A percentile compares a stretch with the other conserved stretches of the same genome.
phyloP scores from a whole-genome alignment of 2,113 vertebrate genomes.

The Sebastes fasciatus region DNA sequence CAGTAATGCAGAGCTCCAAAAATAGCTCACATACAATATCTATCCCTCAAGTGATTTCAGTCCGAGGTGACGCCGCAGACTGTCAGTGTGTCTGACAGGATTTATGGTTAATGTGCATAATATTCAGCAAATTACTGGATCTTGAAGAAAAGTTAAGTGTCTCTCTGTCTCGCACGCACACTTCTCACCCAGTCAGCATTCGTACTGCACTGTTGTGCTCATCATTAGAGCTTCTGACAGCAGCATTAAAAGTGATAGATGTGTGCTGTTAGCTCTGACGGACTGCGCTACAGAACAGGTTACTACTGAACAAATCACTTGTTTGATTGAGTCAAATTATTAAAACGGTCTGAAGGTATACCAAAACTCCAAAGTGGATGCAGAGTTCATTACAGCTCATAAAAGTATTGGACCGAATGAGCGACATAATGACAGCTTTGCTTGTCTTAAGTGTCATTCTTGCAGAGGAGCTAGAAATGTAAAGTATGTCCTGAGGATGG shows the following conservation, averaged over 20 bases:
- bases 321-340: slow-evolving; percentile 24
- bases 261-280: neutral
- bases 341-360: slow-evolving; percentile 10
- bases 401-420: neutral
- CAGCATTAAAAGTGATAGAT: slow-evolving; percentile 48
- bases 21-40: neutral
- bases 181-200: slow-evolving; percentile 23
- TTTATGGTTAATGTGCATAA: slow-evolving; percentile 19
- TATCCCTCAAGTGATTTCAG: slow-evolving; percentile 13
- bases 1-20: slow-evolving; percentile 29
- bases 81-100: neutral
- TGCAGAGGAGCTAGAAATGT: neutral
- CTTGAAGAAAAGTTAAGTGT: slow-evolving; percentile 18
- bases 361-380: slow-evolving; percentile 3
- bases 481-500: neutral
- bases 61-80: slow-evolving; percentile 1
- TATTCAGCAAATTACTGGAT: slow-evolving; percentile 33
- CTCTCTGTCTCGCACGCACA: neutral
- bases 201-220: slow-evolving; percentile 28
- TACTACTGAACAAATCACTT: slow-evolving; percentile 37
- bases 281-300: too few relatives aligned
- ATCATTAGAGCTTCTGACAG: slow-evolving; percentile 42
- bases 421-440: slow-evolving; percentile 8
- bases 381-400: slow-evolving; percentile 20
- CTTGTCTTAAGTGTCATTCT: neutral